Conservation (phyloP, 2,888 invertebrate genomes). For the Eilema sororculum region DNA sequence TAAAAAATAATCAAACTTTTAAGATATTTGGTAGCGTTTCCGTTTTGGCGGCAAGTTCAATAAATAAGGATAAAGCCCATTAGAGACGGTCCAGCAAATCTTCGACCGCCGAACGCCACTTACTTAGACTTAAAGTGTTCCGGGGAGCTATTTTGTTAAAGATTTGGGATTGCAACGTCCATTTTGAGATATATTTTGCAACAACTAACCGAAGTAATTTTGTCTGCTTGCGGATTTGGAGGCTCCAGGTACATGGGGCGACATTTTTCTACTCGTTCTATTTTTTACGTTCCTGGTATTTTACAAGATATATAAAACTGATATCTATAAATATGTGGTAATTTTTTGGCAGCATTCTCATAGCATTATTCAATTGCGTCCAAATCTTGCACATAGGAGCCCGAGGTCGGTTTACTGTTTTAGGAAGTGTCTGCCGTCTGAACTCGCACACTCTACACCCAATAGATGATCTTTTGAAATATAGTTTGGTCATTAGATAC, state of each 20-base stretch:
- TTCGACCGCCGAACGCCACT: constrained; percentile 85
- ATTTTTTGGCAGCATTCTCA: too few relatives aligned
- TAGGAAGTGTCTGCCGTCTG: too few relatives aligned
- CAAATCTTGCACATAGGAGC: too few relatives aligned
- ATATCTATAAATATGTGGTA: too few relatives aligned
- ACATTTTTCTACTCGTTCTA: background rate
- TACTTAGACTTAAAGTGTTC: constrained; percentile 87
- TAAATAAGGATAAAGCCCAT: constrained; percentile 87
- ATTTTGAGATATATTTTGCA: constrained; percentile 74
- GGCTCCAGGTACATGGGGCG: background rate
- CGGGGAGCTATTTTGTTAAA: constrained; percentile 80
- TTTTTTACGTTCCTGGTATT: background rate
- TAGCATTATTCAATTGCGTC: too few relatives aligned
- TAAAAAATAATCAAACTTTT: constrained; percentile 64
- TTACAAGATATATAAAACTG: background rate
- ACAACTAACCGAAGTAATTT: constrained; percentile 53
- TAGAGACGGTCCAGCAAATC: constrained; percentile 87
- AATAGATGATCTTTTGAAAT: too few relatives aligned
- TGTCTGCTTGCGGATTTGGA: constrained; percentile 35
- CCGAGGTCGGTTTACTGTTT: too few relatives aligned
- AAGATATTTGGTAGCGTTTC: constrained; percentile 72
- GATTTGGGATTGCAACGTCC: constrained; percentile 82
- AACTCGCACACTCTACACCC: too few relatives aligned
- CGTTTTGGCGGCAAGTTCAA: constrained; percentile 74
- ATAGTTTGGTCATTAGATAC: too few relatives aligned